phyloP scores from a whole-genome alignment of 2,888 invertebrate genomes.

The Proisotoma minuta region DNA sequence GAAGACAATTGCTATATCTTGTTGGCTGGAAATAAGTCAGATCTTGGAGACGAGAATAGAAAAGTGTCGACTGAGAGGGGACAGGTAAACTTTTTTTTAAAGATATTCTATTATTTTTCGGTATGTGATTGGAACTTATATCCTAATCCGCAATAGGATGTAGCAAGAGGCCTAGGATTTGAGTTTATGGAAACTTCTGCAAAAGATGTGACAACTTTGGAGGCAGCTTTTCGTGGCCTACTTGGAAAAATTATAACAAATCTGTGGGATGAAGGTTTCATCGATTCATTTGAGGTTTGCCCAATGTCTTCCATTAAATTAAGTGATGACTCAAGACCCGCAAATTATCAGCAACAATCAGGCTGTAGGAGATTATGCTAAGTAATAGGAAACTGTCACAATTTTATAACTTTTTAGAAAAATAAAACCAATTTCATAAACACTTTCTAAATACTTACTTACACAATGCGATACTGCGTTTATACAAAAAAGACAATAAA shows the following conservation, averaged over 20 bases:
- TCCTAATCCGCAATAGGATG: slow-evolving; percentile 9
- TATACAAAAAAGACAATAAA: background rate
- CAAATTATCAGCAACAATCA: background rate
- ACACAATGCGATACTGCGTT: no score
- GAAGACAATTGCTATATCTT: slow-evolving; percentile 13
- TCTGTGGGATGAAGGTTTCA: slow-evolving; percentile 14
- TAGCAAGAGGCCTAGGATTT: slow-evolving; percentile 21
- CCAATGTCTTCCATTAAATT: slow-evolving; percentile 3
- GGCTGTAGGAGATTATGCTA: background rate
- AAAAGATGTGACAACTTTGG: slow-evolving; percentile 81
- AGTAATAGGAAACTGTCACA: background rate
- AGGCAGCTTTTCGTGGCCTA: slow-evolving; percentile 67
- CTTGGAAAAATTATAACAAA: slow-evolving; percentile 25
- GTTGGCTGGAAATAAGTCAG: slow-evolving; percentile 20
- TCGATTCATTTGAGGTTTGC: slow-evolving; percentile 19
- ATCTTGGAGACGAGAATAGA: slow-evolving; percentile 12
- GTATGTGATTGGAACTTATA: background rate
- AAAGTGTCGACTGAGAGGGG: slow-evolving; percentile 18
- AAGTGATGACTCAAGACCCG: background rate
- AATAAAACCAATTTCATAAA: background rate
- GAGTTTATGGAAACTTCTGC: slow-evolving; percentile 87
- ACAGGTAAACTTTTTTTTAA: slow-evolving; percentile 11
- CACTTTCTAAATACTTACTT: background rate
- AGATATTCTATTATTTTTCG: background rate
- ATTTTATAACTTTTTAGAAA: background rate